Conservation (phyloP, 2,113 vertebrate species). For the Mus spicilegus region DNA sequence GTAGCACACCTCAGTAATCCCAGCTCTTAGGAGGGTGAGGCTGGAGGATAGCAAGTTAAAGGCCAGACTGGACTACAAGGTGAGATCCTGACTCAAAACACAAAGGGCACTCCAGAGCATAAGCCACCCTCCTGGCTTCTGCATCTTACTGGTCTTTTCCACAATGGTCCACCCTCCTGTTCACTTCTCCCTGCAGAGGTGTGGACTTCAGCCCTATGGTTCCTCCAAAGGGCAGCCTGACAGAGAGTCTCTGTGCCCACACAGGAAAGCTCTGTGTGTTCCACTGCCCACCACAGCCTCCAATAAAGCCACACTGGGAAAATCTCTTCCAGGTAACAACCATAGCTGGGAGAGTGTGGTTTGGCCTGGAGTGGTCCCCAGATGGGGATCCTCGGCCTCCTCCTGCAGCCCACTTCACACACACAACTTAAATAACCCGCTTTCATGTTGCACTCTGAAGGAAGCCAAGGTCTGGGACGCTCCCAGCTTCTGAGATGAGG, state of each 20-base stretch:
- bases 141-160: not conserved
- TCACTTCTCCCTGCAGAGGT: not conserved
- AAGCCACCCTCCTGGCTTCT: not conserved
- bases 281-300: constrained; percentile 11
- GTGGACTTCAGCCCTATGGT: constrained; percentile 47
- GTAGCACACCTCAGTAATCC: not conserved
- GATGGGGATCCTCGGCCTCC: not conserved
- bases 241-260: constrained; percentile 74
- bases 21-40: not conserved
- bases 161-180: not conserved
- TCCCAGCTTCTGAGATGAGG: constrained; percentile 64
- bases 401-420: constrained; percentile 66
- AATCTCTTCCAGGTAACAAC: constrained; percentile 51
- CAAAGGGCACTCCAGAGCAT: not conserved
- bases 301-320: constrained; percentile 74
- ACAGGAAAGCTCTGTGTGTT: constrained; percentile 70
- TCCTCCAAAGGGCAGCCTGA: constrained; percentile 44
- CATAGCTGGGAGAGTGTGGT: not conserved
- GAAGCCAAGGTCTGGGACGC: constrained; percentile 69
- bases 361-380: constrained; percentile 24
- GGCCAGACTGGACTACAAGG: not conserved
- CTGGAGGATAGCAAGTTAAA: not conserved
- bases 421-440: constrained; percentile 68
- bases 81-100: not conserved
- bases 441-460: constrained; percentile 70